Evolutionary conservation across 1,140 invertebrate species (phyloP).

Genomic region (Ips nitidus): DNA sequence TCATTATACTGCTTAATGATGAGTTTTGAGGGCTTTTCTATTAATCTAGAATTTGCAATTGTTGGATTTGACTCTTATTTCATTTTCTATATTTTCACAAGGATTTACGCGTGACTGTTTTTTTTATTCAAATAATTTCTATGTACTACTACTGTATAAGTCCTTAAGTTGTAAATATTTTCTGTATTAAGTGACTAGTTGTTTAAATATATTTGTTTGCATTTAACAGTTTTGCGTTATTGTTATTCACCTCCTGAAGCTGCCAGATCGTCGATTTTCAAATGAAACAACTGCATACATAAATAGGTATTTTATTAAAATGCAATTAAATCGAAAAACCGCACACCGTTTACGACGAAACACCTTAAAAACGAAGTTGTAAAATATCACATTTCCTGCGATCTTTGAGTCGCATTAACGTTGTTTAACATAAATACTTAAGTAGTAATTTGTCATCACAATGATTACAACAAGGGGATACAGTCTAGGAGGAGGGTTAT

Average conservation of each 20-base stretch:
- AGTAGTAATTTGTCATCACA: conserved; percentile 1
- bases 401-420: background rate
- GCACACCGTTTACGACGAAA: conserved; percentile 15
- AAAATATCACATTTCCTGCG: conserved; percentile 22
- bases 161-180: conserved; percentile 34
- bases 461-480: background rate
- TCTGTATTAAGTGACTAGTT: conserved; percentile 35
- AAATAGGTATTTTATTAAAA: conserved; percentile 31
- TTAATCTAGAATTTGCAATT: too few relatives aligned
- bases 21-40: too few relatives aligned
- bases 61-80: too few relatives aligned
- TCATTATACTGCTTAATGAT: background rate
- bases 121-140: conserved; percentile 26
- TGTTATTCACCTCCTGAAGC: background rate
- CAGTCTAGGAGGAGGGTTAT: too few relatives aligned
- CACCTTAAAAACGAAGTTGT: conserved; percentile 7
- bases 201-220: conserved; percentile 39
- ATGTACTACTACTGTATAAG: conserved; percentile 32
- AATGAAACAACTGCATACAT: conserved; percentile 8
- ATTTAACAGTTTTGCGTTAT: conserved; percentile 19
- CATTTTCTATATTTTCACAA: too few relatives aligned
- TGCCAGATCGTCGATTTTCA: background rate
- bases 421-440: background rate
- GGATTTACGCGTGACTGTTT: conserved; percentile 24
- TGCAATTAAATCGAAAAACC: conserved; percentile 21